phyloP scores from a whole-genome alignment of 2,888 invertebrate species.

The Invenusta paracnida region DNA sequence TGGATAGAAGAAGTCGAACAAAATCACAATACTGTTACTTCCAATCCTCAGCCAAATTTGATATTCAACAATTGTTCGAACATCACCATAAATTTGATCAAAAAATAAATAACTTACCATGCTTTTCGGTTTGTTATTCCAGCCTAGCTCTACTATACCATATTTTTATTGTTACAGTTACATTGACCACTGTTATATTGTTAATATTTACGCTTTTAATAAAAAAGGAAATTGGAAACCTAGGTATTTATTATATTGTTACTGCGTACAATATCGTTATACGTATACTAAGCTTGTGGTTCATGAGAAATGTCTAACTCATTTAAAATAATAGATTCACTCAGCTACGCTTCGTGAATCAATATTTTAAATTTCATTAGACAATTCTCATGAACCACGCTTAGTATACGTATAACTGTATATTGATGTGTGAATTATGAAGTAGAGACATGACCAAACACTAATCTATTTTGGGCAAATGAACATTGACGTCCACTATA shows the following conservation, averaged over 20 bases:
- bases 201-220: conserved; percentile 26
- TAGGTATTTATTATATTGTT: not conserved
- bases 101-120: conserved; percentile 21
- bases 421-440: too few species aligned
- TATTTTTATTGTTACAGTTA: conserved; percentile 24
- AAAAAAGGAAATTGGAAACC: not conserved
- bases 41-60: conserved; percentile 19
- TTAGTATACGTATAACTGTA: not conserved
- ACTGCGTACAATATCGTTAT: conserved; percentile 15
- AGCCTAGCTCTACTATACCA: conserved; percentile 20
- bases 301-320: not conserved
- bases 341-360: not conserved
- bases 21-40: conserved; percentile 9
- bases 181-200: conserved; percentile 21
- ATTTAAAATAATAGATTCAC: not conserved
- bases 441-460: too few species aligned
- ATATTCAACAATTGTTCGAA: conserved; percentile 23
- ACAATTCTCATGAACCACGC: conserved; percentile 11
- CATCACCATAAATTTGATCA: conserved; percentile 23
- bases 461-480: too few species aligned
- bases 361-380: conserved; percentile 29
- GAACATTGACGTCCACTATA: too few species aligned
- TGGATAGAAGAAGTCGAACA: conserved; percentile 23
- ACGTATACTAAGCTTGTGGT: conserved; percentile 23
- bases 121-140: conserved; percentile 11